Evolutionary conservation across 2,888 invertebrate genomes (phyloP), one percentile per base, ranked within the genome.

Genomic region (Arge pagana): DNA sequence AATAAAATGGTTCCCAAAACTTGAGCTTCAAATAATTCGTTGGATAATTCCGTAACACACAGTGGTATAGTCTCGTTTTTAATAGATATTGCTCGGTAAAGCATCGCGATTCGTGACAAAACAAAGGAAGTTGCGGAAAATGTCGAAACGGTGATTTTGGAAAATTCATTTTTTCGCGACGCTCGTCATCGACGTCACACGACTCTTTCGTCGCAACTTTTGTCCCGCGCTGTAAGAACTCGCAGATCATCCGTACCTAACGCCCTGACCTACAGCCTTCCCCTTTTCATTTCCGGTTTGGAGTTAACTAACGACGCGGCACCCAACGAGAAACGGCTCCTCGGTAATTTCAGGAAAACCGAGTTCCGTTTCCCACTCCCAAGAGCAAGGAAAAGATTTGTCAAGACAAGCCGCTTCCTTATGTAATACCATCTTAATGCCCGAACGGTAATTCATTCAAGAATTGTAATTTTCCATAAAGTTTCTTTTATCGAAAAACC

Each of bases 151-250:
- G n/a, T n/a, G n/a, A n/a, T n/a, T n/a, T n/a, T n/a, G n/a, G n/a
- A n/a, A n/a, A n/a, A n/a, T n/a, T n/a, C n/a, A n/a, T n/a, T n/a
- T n/a, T n/a, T n/a, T n/a, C n/a, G n/a, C n/a, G n/a, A n/a, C n/a
- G n/a, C n/a, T n/a, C n/a, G n/a, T n/a, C n/a, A n/a, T n/a, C n/a
- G n/a, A n/a, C n/a, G n/a, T n/a, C n/a, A n/a, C n/a, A n/a, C n/a
- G n/a, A n/a, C n/a, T n/a, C n/a, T n/a, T n/a, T n/a, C n/a, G n/a
- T n/a, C n/a, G n/a, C n/a, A n/a, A n/a, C n/a, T n/a, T n/a, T n/a
- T n/a, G n/a, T n/a, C n/a, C n/a, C n/a, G 57, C 60, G 8, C 62
- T 65, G 23, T 53, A 65, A 23, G 53, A 63, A 3, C 57, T 13
- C 7, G 33, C 11, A 33, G 45, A 45, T 45, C 33, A 45, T 45